Conservation (phyloP, 2,888 invertebrate species). For the Xanthorhoe designata region DNA sequence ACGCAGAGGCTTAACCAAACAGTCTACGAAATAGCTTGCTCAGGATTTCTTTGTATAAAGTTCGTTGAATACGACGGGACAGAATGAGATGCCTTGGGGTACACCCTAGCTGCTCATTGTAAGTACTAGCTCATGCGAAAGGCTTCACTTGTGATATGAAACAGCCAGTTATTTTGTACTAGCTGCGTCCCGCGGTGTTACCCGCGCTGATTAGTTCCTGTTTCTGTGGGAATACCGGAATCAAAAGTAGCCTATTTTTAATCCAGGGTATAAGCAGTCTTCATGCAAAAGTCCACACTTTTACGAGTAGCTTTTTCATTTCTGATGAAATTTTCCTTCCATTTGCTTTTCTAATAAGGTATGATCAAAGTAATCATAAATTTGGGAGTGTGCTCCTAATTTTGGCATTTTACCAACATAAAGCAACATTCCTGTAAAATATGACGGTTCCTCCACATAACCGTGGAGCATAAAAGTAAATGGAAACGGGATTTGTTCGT, state of each 20-base stretch:
- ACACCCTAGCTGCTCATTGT: conserved; percentile 20
- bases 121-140: not conserved
- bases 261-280: too few species aligned
- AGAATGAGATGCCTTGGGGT: conserved; percentile 51
- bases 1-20: conserved; percentile 31
- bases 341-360: too few species aligned
- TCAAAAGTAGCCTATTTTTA: too few species aligned
- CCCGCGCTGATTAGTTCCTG: too few species aligned
- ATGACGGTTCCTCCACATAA: conserved; percentile 1
- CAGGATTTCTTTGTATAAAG: conserved; percentile 20
- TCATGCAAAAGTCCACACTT: too few species aligned
- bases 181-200: too few species aligned
- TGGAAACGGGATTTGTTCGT: not conserved
- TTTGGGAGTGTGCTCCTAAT: conserved; percentile 3
- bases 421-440: conserved; percentile 4
- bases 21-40: conserved; percentile 29
- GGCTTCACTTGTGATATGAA: not conserved
- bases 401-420: conserved; percentile 21
- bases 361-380: too few species aligned
- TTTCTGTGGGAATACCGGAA: too few species aligned
- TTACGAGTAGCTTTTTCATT: too few species aligned
- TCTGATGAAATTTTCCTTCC: too few species aligned
- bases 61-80: conserved; percentile 31
- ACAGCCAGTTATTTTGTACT: too few species aligned
- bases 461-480: conserved; percentile 2